Conservation (phyloP, 1,140 invertebrate species). For the Meloidogyne floridensis region DNA sequence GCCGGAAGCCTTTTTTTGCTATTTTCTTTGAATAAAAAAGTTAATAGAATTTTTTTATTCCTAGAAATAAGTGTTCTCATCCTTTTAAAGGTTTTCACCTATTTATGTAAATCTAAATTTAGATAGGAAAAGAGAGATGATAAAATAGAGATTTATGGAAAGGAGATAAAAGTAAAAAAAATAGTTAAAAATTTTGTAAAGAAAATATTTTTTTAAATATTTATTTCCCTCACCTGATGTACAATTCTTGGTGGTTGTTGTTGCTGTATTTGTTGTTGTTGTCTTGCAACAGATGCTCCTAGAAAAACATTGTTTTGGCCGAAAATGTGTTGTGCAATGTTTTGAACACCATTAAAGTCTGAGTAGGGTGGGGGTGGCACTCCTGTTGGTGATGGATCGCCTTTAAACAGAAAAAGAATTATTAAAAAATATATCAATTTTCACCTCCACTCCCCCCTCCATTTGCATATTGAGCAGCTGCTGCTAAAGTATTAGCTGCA, state of each 20-base stretch:
- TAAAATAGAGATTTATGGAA: background rate
- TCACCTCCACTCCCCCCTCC: background rate
- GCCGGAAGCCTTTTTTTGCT: background rate
- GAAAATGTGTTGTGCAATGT: constrained; percentile 48
- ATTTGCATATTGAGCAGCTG: constrained; percentile 11
- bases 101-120: background rate
- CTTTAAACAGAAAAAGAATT: background rate
- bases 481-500: background rate
- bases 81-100: background rate
- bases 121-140: background rate
- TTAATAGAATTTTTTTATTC: background rate
- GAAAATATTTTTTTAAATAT: background rate
- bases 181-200: background rate
- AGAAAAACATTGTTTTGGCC: constrained; percentile 20
- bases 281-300: constrained; percentile 27
- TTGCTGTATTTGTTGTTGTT: constrained; percentile 7
- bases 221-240: constrained; percentile 28
- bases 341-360: constrained; percentile 54
- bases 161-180: background rate
- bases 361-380: constrained; percentile 15
- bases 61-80: background rate
- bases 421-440: constrained; percentile 8
- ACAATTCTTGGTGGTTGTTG: constrained; percentile 38
- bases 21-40: background rate
- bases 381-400: background rate